These are phyloP conservation scores for Trichomycterus rosablanca DNA, from an alignment of 2,113 vertebrate genomes.

Conservation along the genomic window DNA sequence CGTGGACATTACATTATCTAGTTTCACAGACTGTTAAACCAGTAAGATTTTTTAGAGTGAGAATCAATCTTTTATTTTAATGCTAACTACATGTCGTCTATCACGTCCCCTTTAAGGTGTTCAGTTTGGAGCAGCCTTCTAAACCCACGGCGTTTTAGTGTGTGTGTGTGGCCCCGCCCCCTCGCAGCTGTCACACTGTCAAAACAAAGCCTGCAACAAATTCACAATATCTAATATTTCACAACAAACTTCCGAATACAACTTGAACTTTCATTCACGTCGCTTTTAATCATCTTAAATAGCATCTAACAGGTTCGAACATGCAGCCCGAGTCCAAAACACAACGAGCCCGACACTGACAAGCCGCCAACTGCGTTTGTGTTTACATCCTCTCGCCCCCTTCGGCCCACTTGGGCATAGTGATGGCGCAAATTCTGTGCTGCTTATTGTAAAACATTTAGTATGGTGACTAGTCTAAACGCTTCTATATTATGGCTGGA, in stretches of 20 bases:
- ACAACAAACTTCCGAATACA: constrained; percentile 6
- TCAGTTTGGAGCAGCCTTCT: too few relatives aligned
- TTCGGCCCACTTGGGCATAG: constrained; percentile 3
- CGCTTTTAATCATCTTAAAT: constrained; percentile 3
- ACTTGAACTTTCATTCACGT: neutral
- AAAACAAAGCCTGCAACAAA: constrained; percentile 74
- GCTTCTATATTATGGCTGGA: neutral
- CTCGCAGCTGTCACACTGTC: constrained; percentile 85
- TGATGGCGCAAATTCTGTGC: constrained; percentile 5
- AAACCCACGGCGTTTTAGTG: too few relatives aligned
- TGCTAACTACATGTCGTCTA: too few relatives aligned
- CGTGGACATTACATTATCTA: too few relatives aligned
- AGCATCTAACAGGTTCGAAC: constrained; percentile 17
- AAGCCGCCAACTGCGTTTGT: constrained; percentile 53
- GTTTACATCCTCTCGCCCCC: constrained; percentile 60
- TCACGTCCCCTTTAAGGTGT: too few relatives aligned
- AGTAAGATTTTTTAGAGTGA: too few relatives aligned
- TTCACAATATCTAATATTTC: constrained; percentile 9
- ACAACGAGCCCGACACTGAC: constrained; percentile 18
- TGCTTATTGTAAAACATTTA: neutral
- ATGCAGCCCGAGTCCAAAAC: constrained; percentile 11
- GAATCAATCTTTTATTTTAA: too few relatives aligned
- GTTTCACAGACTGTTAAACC: too few relatives aligned
- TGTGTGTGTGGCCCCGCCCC: constrained; percentile 66
- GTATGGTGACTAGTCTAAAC: neutral